Conservation (phyloP, 2,113 vertebrate species). For the Capreolus pygargus region DNA sequence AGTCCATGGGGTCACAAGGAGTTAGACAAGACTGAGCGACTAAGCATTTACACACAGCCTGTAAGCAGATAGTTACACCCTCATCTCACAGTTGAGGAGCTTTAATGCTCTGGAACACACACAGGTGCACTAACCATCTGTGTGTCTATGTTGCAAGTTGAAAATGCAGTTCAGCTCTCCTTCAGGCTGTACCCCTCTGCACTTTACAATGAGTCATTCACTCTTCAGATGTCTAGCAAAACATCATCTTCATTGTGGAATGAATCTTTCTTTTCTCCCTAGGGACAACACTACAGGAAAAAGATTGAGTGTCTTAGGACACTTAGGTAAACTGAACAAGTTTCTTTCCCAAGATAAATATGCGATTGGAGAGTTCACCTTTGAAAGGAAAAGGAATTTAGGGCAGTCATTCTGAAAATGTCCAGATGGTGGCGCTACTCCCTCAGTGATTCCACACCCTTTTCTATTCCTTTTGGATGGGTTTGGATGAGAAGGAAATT, state of each 20-base stretch:
- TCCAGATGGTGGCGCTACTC: constrained; percentile 80
- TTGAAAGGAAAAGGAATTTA: background rate
- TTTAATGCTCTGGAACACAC: background rate
- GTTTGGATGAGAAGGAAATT: background rate
- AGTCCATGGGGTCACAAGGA: background rate
- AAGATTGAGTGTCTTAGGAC: background rate
- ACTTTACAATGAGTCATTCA: background rate
- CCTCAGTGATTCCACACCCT: constrained; percentile 34
- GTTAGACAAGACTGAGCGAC: background rate
- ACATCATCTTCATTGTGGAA: background rate
- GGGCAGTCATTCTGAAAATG: constrained; percentile 40
- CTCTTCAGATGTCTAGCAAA: background rate
- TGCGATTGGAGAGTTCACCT: background rate
- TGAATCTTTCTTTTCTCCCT: background rate
- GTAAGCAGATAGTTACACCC: background rate
- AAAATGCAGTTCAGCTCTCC: background rate
- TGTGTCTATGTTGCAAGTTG: background rate
- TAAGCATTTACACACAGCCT: background rate
- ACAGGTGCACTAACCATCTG: background rate
- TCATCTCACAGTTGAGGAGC: background rate
- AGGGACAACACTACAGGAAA: background rate
- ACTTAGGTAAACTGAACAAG: background rate
- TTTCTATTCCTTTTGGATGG: fast-evolving
- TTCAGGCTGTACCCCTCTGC: background rate
- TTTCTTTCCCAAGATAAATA: background rate